Evolutionary conservation across 2,888 invertebrate species (phyloP).

Genomic region (Temnothorax unifasciatus): DNA sequence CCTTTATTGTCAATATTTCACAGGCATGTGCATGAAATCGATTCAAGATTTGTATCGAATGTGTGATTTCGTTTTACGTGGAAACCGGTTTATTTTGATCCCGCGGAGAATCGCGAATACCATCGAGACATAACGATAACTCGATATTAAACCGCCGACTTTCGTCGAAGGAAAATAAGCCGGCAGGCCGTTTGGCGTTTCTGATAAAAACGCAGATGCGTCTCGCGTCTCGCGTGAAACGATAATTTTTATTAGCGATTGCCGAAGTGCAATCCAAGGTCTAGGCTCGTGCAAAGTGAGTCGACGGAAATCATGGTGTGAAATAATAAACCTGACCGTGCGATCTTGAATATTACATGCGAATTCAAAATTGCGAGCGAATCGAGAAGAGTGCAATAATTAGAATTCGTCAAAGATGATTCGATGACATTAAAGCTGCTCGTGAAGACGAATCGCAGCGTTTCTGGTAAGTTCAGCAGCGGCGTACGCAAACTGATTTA

Average conservation of each 20-base stretch:
- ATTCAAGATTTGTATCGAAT: slow-evolving; percentile 34
- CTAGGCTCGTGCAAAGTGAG: slow-evolving; percentile 13
- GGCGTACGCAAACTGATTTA: background rate
- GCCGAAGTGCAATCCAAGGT: slow-evolving; percentile 22
- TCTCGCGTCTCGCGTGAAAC: background rate
- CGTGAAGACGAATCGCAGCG: slow-evolving; percentile 4
- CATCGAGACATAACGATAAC: slow-evolving; percentile 35
- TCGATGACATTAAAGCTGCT: slow-evolving; percentile 20
- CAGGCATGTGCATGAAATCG: slow-evolving; percentile 8
- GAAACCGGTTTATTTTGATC: slow-evolving; percentile 66
- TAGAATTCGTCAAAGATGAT: slow-evolving; percentile 16
- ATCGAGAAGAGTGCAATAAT: slow-evolving; percentile 36
- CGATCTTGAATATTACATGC: slow-evolving; percentile 24
- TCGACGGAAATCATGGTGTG: slow-evolving; percentile 61
- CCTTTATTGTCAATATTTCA: slow-evolving; percentile 20
- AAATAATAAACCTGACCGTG: slow-evolving; percentile 66
- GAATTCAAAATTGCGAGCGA: slow-evolving; percentile 41
- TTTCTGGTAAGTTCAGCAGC: slow-evolving; percentile 22
- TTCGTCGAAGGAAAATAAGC: slow-evolving; percentile 57
- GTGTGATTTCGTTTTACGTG: slow-evolving; percentile 32
- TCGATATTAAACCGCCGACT: slow-evolving; percentile 32
- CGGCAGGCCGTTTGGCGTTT: background rate
- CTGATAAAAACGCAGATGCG: slow-evolving; percentile 20
- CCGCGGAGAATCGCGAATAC: slow-evolving; percentile 33
- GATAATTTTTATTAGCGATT: slow-evolving; percentile 17